Base-by-base conservation (phyloP, 1,140 invertebrate species). In the Drosophila bocki region DNA sequence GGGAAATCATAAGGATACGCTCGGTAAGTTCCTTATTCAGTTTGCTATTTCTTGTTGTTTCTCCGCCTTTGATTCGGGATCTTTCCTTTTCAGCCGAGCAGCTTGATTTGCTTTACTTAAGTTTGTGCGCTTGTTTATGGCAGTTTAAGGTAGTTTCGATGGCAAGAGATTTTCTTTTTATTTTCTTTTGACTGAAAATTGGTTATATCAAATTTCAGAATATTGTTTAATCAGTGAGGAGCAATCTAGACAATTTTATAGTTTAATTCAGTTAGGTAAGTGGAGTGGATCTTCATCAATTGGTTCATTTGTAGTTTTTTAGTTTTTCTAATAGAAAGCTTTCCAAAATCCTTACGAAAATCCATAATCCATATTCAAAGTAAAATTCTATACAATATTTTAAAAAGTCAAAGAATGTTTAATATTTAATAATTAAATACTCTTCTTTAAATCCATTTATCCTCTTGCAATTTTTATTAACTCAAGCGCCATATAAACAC, bases 1-100 rank as follows among this genome's bases (percentile, higher is more conserved):
- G 77, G 84, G 84, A 88, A 88, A 88, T 88, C 84, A 88, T 68
- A 78, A 58, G 67, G 53, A 65, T 63, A 71, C 72, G 68, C 60
- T 78, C 45, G 44, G 69, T 62, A 58, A 61, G 57, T 77, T 72
- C 37, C 48, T 29, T 54, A 48, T 72, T 69, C 80, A 65, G 56
- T 48, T 29, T 35, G 13, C 42, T 62, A 57, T 65, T 69, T 81
- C 50, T 57, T 64, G 37, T 69, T 51, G n/a, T 17, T 48, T 11
- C 17, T 47, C 5, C 11, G n/a, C 35, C 68, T 79, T 65, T 79
- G 65, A 76, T 76, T 83, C 17, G 17, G 39, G 12, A 45, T 37
- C 62, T 50, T 51, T 45, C 58, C 37, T 71, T 75, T 70, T 51
- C 22, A 42, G 48, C 7, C 12, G 19, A 51, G n/a, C n/a, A 39